Conservation (phyloP, 2,113 vertebrate species). For the Peromyscus polionotus region DNA sequence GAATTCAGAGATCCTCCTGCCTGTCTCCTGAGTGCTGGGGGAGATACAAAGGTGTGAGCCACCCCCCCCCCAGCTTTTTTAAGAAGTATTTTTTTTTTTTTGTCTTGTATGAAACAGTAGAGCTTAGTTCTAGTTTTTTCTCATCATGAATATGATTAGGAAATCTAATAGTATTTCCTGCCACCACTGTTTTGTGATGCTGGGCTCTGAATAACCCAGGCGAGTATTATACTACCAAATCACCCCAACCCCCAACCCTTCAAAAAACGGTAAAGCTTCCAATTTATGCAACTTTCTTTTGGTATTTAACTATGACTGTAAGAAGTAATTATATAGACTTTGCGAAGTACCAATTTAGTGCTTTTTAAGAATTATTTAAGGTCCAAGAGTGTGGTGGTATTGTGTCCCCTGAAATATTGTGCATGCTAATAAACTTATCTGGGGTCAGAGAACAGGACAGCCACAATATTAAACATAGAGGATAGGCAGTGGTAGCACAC, state of each 20-base stretch:
- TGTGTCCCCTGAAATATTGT: no score
- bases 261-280: background rate
- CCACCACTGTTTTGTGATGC: background rate
- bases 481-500: no score
- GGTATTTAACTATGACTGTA: background rate
- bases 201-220: background rate
- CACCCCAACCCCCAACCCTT: background rate
- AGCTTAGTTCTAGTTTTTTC: background rate
- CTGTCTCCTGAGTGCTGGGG: background rate
- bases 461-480: no score
- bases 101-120: background rate
- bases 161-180: background rate
- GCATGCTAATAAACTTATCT: no score
- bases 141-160: conserved; percentile 9
- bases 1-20: background rate
- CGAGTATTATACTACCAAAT: background rate
- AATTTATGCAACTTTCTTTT: background rate
- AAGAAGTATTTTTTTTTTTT: background rate
- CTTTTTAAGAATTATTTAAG: background rate
- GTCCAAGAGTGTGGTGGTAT: no score
- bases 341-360: background rate
- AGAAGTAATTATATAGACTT: conserved; percentile 6
- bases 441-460: no score
- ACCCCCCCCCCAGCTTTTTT: background rate
- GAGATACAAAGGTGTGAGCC: background rate